Base-by-base conservation (phyloP, 1,140 invertebrate species). In the Leguminivora glycinivorella region DNA sequence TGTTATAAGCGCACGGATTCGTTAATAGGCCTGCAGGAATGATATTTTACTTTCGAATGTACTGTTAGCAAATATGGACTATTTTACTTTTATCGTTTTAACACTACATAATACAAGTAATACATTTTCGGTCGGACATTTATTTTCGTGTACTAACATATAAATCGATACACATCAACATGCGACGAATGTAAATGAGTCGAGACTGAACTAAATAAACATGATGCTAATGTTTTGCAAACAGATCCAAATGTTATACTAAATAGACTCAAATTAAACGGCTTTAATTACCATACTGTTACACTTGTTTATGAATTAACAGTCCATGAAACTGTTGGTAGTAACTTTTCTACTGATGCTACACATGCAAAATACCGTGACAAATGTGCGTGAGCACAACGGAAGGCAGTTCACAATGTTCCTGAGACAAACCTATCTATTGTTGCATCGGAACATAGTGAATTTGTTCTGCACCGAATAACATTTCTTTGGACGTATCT, bases 41-140 rank as follows among this genome's bases (percentile, higher is more conserved):
- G 79, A 77, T 86, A 83, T 83, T 83, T 89, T 84, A 87, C 87
- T 87, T 89, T 85, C 83, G 80, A 79, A 76, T 76, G 77, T 78
- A 74, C 52, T 52, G 78, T 70, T 66, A 40, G 71, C 73, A 74
- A 60, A 74, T 58, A 31, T 63, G 58, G n/a, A 22, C 17, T 22
- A 52, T 19, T 52, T 52, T 52, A 22, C 47, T 22, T 22, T 52
- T 52, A 52, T 52, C 19, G 19, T 19, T 52, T 22, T 22, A 9
- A 7, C 7, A 52, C 1, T 6, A 52, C n/a, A 52, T 52, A n/a
- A n/a, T n/a, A n/a, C n/a, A n/a, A n/a, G n/a, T 38, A 38, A 38
- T 38, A 38, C 5, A 38, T n/a, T 34, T 43, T n/a, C 12, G 14
- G 40, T 43, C n/a, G 14, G 4, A 2, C 4, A 43, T 0, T 40